These are phyloP conservation scores for Thoracochromis brauschi DNA, from an alignment of 2,113 vertebrate species.

Conservation along the genomic window DNA sequence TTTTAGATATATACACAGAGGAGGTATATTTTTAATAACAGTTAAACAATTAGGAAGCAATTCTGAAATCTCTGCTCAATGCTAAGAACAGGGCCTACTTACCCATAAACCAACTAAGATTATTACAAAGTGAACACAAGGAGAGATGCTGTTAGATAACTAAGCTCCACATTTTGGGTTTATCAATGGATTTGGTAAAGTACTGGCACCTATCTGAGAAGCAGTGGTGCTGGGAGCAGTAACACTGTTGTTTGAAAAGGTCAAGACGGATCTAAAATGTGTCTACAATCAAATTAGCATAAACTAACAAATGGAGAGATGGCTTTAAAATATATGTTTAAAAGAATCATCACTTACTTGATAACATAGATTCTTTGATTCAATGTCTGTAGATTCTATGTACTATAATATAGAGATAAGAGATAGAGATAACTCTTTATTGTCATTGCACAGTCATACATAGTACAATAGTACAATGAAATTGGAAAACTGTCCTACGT, in stretches of 20 bases:
- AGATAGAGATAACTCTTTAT: background rate
- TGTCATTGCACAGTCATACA: background rate
- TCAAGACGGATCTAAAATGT: background rate
- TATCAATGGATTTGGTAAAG: background rate
- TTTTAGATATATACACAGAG: background rate
- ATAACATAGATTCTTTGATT: background rate
- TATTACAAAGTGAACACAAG: background rate
- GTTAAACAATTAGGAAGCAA: background rate
- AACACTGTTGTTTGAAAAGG: background rate
- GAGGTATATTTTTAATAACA: background rate
- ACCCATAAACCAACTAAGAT: background rate
- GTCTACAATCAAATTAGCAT: background rate
- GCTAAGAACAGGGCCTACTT: background rate
- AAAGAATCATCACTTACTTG: background rate
- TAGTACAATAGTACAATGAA: background rate
- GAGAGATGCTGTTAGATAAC: background rate
- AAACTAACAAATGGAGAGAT: background rate
- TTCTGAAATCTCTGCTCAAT: background rate
- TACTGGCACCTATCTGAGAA: background rate
- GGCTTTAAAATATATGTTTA: background rate
- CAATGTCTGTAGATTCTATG: background rate
- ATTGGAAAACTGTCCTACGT: background rate
- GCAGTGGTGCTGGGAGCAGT: background rate
- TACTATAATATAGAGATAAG: accelerated
- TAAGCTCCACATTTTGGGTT: background rate